phyloP scores from a whole-genome alignment of 2,113 vertebrate genomes.

The Henicopernis longicauda region DNA sequence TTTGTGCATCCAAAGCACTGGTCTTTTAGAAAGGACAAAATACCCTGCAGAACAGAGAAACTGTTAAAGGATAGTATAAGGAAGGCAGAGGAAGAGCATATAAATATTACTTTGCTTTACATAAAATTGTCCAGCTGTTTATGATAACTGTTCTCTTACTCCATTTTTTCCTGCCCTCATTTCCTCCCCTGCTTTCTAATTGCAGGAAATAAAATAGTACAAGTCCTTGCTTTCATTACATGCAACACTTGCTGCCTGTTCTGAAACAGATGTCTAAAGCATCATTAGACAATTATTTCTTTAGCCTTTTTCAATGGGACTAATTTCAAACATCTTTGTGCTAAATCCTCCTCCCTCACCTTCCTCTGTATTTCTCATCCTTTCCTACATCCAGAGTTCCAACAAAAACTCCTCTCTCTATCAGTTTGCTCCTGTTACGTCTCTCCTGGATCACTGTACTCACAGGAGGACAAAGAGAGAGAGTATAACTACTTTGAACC shows the following conservation, averaged over 20 bases:
- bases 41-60: background rate
- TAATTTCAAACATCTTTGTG: background rate
- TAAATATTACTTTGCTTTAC: background rate
- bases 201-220: constrained; percentile 31
- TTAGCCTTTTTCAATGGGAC: background rate
- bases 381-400: background rate
- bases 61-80: background rate
- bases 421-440: background rate
- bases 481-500: background rate
- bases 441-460: background rate
- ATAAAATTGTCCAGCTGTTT: constrained; percentile 16
- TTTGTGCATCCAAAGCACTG: background rate
- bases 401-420: background rate
- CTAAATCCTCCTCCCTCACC: background rate
- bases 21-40: background rate
- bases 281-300: constrained; percentile 21
- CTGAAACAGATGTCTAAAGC: constrained; percentile 47
- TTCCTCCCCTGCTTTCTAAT: constrained; percentile 6
- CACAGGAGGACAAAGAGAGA: background rate
- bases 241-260: constrained; percentile 37
- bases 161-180: constrained; percentile 19
- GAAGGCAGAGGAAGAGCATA: background rate
- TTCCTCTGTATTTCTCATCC: constrained; percentile 3
- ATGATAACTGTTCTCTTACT: constrained; percentile 12
- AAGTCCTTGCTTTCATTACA: constrained; percentile 29